Evolutionary conservation across 1,140 invertebrate species (phyloP), one percentile per base, ranked within the genome.

Genomic region (Portunus trituberculatus): DNA sequence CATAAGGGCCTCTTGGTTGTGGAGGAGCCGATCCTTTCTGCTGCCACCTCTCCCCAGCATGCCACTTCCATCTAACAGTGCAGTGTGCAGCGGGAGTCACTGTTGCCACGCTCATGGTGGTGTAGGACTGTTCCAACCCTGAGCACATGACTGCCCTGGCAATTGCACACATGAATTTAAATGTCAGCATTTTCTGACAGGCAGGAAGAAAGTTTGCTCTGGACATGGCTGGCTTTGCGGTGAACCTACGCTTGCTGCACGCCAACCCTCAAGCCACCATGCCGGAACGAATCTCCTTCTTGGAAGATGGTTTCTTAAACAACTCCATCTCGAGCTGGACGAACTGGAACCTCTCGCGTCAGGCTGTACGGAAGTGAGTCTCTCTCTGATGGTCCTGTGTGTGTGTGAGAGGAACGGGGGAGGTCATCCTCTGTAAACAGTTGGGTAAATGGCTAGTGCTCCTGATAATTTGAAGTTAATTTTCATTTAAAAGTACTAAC

Each of bases 201-300:
- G 98, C 98, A 0, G 97, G 97, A n/a, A 97, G 98, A 95, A 97
- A 97, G 32, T 99, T 98, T 97, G 98, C 98, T 7, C 98, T 98
- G 48, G 98, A 99, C 97, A 99, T 99, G 98, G 98, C 98, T 46
- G 98, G 98, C 0, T 99, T 99, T 97, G 98, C 98, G 10, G 97
- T 99, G 3, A 98, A 98, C 97, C 86, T 95, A 28, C 39, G 91
- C 0, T n/a, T 95, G 29, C 7, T 95, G 32, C 97, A 97, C 96
- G 97, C 98, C 0, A 92, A 97, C 29, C 97, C 90, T 16, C 97
- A 98, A 94, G 98, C 98, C 4, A 97, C 97, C 95, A 98, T 98
- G 97, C 98, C 97, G 14, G 98, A 97, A 96, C 98, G 97, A 96
- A 97, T 98, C 52, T 98, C 98, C 16, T 98, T 98, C 96, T 98